Base-by-base conservation (phyloP, 1,140 invertebrate genomes). In the Contarinia nasturtii region DNA sequence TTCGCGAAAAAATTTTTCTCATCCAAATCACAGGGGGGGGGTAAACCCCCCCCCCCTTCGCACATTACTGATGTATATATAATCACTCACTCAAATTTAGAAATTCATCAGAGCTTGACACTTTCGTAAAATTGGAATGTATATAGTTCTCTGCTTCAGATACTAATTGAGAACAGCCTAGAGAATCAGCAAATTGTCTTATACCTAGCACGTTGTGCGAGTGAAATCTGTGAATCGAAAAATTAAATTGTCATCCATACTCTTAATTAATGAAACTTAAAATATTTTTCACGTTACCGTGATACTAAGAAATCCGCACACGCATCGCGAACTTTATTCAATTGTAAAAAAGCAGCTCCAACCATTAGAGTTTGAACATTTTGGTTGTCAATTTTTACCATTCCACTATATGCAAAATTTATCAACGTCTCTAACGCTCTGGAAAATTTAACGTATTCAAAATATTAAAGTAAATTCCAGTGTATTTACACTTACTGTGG, bases 301-400 rank as follows among this genome's bases (percentile, higher is more conserved):
- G 74, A 76, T 52, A 82, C 80, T 27, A 90, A 65, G 60, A 86
- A 89, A 54, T 80, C 75, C 46, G 84, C 84, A 64, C 88, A 91
- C 5, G 85, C 84, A 56, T 88, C 82, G 53, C 80, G 75, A 1
- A 92, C 85, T 68, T 79, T 73, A 49, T 75, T 73, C 17, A 93
- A 61, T 57, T 90, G 86, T 14, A 93, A 66, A 61, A 86, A 92
- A 5, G 86, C 84, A 14, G 88, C 82, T n/a, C 83, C 86, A 34
- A 88, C 77, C 73, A 92, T 79, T 2, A 93, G 69, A 53, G 74
- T 59, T 58, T 92, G 86, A 1, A 92, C 86, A 69, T 91, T 92
- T 49, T 72, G 72, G 49, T 75, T 76, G 58, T 80, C 79, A 44
- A 93, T 78, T 33, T 74, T 73, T 22, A 93, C 75, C 52, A 75